Base-by-base conservation (phyloP, 2,113 vertebrate species). In the Cinclus cinclus region DNA sequence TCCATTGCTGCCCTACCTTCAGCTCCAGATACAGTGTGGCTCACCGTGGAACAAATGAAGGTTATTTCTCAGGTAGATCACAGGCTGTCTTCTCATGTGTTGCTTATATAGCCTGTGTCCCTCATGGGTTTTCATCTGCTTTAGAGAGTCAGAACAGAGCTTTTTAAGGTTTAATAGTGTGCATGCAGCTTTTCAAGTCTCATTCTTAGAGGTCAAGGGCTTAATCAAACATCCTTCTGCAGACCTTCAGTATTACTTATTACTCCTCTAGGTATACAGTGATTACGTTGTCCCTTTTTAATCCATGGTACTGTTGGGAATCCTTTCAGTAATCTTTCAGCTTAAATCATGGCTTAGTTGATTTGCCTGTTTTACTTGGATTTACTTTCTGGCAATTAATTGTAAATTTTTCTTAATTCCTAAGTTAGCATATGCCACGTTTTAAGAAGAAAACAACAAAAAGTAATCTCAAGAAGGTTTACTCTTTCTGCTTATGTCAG, bases 51-150 rank as follows among this genome's bases (percentile, higher is more conserved):
- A 41, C 31, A 78, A 87, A 56, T 33, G 2, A 60, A 69, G 82
- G 19, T 62, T 65, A 21, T 74, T 84, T 84, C 50, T 90, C 56
- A 37, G 33, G 31, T 35, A 24, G 24, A 35, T 56, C 59, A 49
- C 4, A 3, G 0, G 0, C 56, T 78, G 7, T 44, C 41, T 92
- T 92, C 52, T n/a, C 1, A 1, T 60, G 46, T 44, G 7, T 52
- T 87, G 35, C 64, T 81, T 50, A 7, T 15, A 3, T 9, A 88
- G n/a, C 15, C 64, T 19, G 2, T 28, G 79, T 39, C 62, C 17
- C 42, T 94, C 71, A 4, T 16, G 70, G 33, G 33, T 46, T 77
- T 78, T 85, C 15, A 23, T 63, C 33, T 68, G 39, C 79, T 55
- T 74, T 49, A 76, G 18, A 58, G 65, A 50, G 53, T n/a, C 70